phyloP scores from a whole-genome alignment of 2,797 vertebrate species.

The Microhierax caerulescens region DNA sequence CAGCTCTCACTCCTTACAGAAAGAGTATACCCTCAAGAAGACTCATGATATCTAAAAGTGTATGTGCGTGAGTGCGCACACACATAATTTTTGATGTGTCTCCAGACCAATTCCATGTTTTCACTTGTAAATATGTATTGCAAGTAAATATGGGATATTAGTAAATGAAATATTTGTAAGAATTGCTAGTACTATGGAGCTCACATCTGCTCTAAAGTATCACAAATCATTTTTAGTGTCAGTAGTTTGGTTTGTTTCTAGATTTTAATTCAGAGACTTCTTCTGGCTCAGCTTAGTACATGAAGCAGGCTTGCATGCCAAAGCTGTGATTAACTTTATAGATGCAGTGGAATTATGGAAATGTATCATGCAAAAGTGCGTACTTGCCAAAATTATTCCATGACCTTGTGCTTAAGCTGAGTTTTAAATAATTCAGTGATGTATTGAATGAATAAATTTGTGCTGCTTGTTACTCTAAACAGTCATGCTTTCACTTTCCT shows the following conservation, averaged over 20 bases:
- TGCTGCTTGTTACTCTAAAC: conserved; percentile 80
- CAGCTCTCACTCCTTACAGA: not conserved
- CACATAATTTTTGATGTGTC: not conserved
- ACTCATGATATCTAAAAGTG: not conserved
- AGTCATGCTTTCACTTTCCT: conserved; percentile 78
- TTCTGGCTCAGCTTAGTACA: conserved; percentile 56
- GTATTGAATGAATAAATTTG: conserved; percentile 84
- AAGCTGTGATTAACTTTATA: conserved; percentile 80
- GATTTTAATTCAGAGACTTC: conserved; percentile 60
- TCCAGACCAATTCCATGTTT: not conserved
- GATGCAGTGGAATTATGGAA: conserved; percentile 80
- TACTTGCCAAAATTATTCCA: conserved; percentile 81
- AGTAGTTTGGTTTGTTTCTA: conserved; percentile 38
- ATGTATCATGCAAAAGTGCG: conserved; percentile 75
- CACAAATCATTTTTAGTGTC: conserved; percentile 15
- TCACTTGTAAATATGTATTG: not conserved
- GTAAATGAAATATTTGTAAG: conserved; percentile 27
- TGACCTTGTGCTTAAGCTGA: conserved; percentile 80
- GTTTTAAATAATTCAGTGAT: conserved; percentile 86
- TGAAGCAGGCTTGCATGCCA: conserved; percentile 63
- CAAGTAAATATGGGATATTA: not conserved
- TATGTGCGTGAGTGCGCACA: too few relatives aligned
- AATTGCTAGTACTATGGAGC: not conserved
- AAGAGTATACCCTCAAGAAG: not conserved
- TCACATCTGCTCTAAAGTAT: not conserved